Evolutionary conservation across 2,888 invertebrate genomes (phyloP).

Genomic region (Rhopalosiphum nymphaeae): DNA sequence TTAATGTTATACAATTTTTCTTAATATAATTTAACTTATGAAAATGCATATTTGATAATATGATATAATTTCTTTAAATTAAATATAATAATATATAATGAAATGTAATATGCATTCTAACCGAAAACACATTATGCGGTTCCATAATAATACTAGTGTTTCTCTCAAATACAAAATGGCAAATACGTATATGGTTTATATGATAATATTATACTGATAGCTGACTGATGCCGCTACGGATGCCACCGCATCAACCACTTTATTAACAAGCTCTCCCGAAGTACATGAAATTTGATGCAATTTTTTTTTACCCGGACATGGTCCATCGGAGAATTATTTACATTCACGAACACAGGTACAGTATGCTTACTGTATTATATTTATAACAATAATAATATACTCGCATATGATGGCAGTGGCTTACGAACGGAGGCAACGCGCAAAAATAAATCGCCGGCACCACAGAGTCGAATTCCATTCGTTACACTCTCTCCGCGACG

Average conservation of each 20-base stretch:
- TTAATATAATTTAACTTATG: neutral
- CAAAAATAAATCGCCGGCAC: slow-evolving; percentile 47
- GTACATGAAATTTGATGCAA: neutral
- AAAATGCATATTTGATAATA: neutral
- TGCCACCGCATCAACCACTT: neutral
- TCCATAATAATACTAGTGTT: neutral
- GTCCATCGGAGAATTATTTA: slow-evolving; percentile 14
- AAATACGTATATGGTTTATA: no score
- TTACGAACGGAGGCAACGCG: slow-evolving; percentile 13
- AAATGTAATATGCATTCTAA: neutral
- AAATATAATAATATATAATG: neutral
- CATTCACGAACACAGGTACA: neutral
- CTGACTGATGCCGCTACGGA: neutral
- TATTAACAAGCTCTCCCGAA: neutral
- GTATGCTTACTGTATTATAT: neutral
- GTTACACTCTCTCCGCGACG: slow-evolving; percentile 47
- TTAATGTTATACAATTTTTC: neutral
- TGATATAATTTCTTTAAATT: neutral
- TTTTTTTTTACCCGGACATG: slow-evolving; percentile 10
- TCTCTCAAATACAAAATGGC: neutral
- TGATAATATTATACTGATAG: neutral
- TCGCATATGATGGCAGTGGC: neutral
- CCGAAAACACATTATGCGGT: neutral
- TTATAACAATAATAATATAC: neutral
- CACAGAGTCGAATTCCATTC: slow-evolving; percentile 50